phyloP scores from a whole-genome alignment of 2,113 vertebrate species.

The Chlamydotis undulata region DNA sequence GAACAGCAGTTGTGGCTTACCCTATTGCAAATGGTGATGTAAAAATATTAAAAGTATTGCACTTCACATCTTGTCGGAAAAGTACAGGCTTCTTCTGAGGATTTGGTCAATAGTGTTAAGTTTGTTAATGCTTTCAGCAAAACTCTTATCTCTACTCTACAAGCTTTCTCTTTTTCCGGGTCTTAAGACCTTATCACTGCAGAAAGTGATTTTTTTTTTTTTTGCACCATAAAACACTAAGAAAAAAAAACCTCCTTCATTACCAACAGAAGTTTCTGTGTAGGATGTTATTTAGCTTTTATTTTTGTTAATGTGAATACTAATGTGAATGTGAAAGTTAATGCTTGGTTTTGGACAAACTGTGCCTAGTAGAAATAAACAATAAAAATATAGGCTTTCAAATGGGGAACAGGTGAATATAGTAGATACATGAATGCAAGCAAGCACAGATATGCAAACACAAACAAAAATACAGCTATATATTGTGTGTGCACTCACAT shows the following conservation, averaged over 20 bases:
- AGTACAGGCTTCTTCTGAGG: not conserved
- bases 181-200: not conserved
- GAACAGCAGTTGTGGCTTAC: not conserved
- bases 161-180: not conserved
- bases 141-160: conserved; percentile 5
- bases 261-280: not conserved
- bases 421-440: not conserved
- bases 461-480: not conserved
- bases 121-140: not conserved
- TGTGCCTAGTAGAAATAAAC: not conserved
- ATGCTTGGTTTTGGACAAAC: not conserved
- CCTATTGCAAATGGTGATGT: not conserved
- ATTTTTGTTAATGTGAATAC: not conserved
- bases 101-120: not conserved
- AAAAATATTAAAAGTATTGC: not conserved
- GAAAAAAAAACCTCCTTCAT: not conserved
- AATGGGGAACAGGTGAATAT: not conserved
- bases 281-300: not conserved
- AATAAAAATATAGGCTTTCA: not conserved
- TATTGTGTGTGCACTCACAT: not conserved
- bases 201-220: not conserved
- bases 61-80: not conserved
- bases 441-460: not conserved
- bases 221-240: not conserved
- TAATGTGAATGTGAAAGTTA: not conserved